Conservation (phyloP, 2,888 invertebrate species). For the Eupithecia insigniata region DNA sequence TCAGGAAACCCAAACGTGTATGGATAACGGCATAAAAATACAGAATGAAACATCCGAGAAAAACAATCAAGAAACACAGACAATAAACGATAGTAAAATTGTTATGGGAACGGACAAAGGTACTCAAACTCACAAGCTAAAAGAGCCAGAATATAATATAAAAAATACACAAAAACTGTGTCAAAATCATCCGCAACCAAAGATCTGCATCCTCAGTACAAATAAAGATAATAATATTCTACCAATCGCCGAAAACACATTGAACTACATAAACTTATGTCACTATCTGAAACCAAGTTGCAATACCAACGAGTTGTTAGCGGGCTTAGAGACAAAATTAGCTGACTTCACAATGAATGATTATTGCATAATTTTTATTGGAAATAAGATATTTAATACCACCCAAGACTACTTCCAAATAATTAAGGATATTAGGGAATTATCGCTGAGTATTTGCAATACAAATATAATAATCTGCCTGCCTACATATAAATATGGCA, state of each 20-base stretch:
- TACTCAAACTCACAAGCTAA: not conserved
- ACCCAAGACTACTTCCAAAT: too few relatives aligned
- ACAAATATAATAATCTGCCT: too few relatives aligned
- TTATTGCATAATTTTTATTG: too few relatives aligned
- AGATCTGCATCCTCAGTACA: not conserved
- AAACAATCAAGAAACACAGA: not conserved
- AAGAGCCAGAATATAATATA: not conserved
- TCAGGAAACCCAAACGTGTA: not conserved
- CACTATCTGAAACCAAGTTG: too few relatives aligned
- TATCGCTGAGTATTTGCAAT: too few relatives aligned
- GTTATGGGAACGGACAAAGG: not conserved
- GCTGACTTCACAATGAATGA: too few relatives aligned
- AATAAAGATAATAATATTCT: not conserved
- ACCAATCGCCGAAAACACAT: not conserved
- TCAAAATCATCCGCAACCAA: not conserved
- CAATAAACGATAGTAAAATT: not conserved
- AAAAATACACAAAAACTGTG: not conserved
- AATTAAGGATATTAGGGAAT: too few relatives aligned
- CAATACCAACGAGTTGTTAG: too few relatives aligned
- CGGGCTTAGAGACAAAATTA: too few relatives aligned
- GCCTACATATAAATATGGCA: too few relatives aligned
- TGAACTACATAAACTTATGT: not conserved
- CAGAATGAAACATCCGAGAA: not conserved
- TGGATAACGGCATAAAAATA: not conserved
- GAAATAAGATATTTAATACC: too few relatives aligned